These are phyloP conservation scores for Myanophis thanlyinensis DNA, from an alignment of 2,113 vertebrate species.

Conservation along the genomic window DNA sequence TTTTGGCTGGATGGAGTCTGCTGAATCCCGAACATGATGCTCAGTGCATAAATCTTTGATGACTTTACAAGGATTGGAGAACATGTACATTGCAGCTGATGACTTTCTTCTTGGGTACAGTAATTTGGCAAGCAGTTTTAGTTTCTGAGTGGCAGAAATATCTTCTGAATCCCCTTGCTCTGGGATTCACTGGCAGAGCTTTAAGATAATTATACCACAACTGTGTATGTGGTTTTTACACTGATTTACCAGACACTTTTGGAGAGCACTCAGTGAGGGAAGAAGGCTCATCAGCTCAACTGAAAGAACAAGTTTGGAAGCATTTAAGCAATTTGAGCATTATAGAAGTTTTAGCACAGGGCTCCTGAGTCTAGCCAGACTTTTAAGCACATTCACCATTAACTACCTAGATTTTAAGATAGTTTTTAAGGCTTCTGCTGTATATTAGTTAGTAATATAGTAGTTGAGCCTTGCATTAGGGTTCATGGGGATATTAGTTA, in stretches of 20 bases:
- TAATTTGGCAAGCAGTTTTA: neutral
- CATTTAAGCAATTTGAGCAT: neutral
- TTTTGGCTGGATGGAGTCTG: neutral
- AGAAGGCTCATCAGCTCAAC: neutral
- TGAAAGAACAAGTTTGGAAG: neutral
- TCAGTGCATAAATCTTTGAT: neutral
- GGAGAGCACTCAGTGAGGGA: neutral
- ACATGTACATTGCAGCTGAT: neutral
- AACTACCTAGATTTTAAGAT: neutral
- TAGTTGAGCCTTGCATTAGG: neutral
- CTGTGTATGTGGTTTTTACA: neutral
- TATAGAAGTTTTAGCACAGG: neutral
- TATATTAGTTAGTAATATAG: neutral
- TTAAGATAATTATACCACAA: neutral
- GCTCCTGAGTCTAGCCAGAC: neutral
- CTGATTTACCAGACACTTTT: no score
- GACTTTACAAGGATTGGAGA: no score
- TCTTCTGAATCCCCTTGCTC: neutral
- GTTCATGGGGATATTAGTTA: neutral
- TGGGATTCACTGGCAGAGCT: neutral
- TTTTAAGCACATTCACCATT: neutral
- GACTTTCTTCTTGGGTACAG: neutral
- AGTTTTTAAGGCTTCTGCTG: neutral
- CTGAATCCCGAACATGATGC: neutral
- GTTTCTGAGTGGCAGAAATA: neutral